Evolutionary conservation across 2,888 invertebrate species (phyloP).

Genomic region (Odiellus spinosus): DNA sequence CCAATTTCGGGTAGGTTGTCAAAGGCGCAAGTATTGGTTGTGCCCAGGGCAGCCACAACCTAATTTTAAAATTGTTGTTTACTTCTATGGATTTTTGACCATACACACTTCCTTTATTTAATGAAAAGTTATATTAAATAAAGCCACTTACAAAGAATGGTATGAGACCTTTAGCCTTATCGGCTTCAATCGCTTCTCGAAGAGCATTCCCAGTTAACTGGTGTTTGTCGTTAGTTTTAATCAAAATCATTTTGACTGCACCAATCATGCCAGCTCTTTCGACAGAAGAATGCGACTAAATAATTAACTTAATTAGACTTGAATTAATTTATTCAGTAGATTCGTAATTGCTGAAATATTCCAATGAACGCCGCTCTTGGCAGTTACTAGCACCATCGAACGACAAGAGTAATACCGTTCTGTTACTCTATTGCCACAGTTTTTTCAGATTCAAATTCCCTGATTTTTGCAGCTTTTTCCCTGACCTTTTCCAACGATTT

Average conservation of each 20-base stretch:
- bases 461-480: no score
- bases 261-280: conserved; percentile 91
- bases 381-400: no score
- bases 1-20: conserved; percentile 73
- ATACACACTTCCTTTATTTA: no score
- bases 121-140: background rate
- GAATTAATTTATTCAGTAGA: background rate
- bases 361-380: no score
- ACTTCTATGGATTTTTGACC: no score
- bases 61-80: conserved; percentile 29
- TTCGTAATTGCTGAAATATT: background rate
- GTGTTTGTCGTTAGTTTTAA: conserved; percentile 71
- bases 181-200: conserved; percentile 57
- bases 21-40: conserved; percentile 88
- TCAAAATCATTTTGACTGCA: conserved; percentile 77
- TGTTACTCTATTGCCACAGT: no score
- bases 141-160: conserved; percentile 69
- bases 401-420: no score
- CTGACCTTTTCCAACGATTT: no score
- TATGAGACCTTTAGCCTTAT: conserved; percentile 64
- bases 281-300: conserved; percentile 76
- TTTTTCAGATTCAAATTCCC: no score
- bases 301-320: background rate
- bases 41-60: conserved; percentile 76
- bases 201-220: conserved; percentile 67